A percentile compares a stretch with the other conserved stretches of the same genome.
phyloP scores from a whole-genome alignment of 2,888 invertebrate species.

The Laothoe populi region DNA sequence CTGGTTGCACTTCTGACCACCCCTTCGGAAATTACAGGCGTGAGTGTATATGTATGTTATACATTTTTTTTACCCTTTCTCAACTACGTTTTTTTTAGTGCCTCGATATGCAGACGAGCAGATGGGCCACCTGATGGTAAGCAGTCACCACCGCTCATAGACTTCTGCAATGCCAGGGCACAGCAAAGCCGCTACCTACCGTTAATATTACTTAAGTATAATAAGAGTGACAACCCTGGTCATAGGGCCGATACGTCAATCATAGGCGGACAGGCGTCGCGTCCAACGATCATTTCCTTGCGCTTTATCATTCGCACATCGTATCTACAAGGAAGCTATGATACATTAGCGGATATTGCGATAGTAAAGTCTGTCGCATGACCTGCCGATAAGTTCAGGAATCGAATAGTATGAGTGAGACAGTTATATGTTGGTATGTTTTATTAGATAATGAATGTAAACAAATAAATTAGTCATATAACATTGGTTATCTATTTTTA shows the following conservation, averaged over 20 bases:
- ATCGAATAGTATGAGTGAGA: not conserved
- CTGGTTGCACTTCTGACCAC: too few relatives aligned
- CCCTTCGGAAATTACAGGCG: too few relatives aligned
- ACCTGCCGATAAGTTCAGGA: constrained; percentile 32
- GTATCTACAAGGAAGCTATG: constrained; percentile 38
- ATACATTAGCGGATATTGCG: constrained; percentile 40
- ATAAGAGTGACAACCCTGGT: constrained; percentile 21
- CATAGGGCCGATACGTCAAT: constrained; percentile 28
- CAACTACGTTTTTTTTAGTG: too few relatives aligned
- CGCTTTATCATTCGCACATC: constrained; percentile 38
- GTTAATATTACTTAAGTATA: too few relatives aligned
- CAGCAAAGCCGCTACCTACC: too few relatives aligned
- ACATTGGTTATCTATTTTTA: too few relatives aligned
- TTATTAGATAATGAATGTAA: not conserved
- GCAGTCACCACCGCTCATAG: too few relatives aligned
- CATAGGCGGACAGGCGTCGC: constrained; percentile 23
- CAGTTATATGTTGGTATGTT: not conserved
- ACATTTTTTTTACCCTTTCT: too few relatives aligned
- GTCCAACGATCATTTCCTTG: constrained; percentile 30
- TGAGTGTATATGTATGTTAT: too few relatives aligned
- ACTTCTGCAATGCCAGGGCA: too few relatives aligned
- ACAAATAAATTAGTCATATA: not conserved
- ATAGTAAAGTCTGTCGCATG: constrained; percentile 37
- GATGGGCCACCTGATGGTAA: too few relatives aligned
- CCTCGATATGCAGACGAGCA: too few relatives aligned